phyloP scores from a whole-genome alignment of 2,113 vertebrate genomes.

The Datnioides undecimradiatus region DNA sequence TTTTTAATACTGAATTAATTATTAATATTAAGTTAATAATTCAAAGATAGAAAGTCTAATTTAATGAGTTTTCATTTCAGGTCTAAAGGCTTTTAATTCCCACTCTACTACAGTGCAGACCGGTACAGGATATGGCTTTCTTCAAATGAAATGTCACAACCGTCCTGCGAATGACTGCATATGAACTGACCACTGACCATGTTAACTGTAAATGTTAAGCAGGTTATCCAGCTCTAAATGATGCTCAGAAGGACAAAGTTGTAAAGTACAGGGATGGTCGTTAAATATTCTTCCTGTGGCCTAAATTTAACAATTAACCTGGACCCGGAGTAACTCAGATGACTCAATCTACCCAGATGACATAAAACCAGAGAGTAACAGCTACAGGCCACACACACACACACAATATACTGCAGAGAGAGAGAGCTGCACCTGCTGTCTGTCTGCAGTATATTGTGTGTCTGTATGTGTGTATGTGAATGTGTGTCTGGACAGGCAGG shows the following conservation, averaged over 20 bases:
- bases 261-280: background rate
- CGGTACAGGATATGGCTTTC: background rate
- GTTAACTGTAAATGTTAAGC: background rate
- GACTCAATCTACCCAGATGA: conserved; percentile 3
- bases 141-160: too few relatives aligned
- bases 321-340: conserved; percentile 3
- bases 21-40: conserved; percentile 50
- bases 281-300: background rate
- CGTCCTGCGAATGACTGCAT: too few relatives aligned
- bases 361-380: conserved; percentile 13
- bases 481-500: background rate
- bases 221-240: background rate
- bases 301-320: background rate
- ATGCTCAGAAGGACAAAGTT: background rate
- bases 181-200: background rate
- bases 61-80: conserved; percentile 57
- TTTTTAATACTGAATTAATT: conserved; percentile 55
- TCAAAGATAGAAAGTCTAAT: conserved; percentile 39
- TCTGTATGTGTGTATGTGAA: conserved; percentile 1
- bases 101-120: background rate
- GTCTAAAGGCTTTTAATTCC: conserved; percentile 4
- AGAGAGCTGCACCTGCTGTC: background rate
- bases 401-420: conserved; percentile 1
- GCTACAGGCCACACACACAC: background rate
- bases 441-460: conserved; percentile 1